A percentile compares a stretch with the other conserved stretches of the same genome.
phyloP scores from a whole-genome alignment of 2,113 vertebrate species.

The Polypterus senegalus region DNA sequence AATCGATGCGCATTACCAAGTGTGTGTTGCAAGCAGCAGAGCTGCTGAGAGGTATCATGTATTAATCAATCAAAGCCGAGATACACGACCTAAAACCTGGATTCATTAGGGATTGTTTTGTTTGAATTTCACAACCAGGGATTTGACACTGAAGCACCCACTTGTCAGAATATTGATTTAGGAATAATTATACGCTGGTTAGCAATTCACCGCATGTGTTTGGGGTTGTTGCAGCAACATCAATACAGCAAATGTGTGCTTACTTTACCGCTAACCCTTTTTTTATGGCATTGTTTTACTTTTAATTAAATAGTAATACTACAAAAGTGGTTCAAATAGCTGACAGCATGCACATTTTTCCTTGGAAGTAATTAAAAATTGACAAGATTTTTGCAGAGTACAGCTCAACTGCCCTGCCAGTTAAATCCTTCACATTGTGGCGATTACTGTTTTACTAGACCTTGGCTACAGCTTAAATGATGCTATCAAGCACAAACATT shows the following conservation, averaged over 20 bases:
- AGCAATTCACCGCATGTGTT: conserved; percentile 40
- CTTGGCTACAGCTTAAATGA: too few species aligned
- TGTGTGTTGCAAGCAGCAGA: conserved; percentile 50
- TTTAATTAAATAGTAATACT: conserved; percentile 11
- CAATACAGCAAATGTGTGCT: conserved; percentile 6
- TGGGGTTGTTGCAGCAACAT: background rate
- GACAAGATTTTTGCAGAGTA: conserved; percentile 6
- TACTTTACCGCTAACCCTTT: background rate
- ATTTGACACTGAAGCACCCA: conserved; percentile 41
- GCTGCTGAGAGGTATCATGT: conserved; percentile 42
- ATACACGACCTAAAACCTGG: conserved; percentile 35
- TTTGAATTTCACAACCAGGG: conserved; percentile 36
- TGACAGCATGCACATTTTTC: background rate
- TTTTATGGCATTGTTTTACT: background rate
- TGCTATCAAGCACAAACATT: background rate
- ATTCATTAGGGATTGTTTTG: conserved; percentile 37
- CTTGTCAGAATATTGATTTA: conserved; percentile 51
- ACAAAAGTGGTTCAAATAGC: conserved; percentile 4
- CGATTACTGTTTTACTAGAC: too few species aligned
- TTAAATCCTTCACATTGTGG: background rate
- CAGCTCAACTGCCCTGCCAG: background rate
- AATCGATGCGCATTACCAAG: conserved; percentile 27
- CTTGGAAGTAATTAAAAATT: conserved; percentile 8
- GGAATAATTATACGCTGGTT: conserved; percentile 49
- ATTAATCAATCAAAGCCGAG: conserved; percentile 59